phyloP scores from a whole-genome alignment of 2,797 vertebrate species.

The Pelobates cultripes region DNA sequence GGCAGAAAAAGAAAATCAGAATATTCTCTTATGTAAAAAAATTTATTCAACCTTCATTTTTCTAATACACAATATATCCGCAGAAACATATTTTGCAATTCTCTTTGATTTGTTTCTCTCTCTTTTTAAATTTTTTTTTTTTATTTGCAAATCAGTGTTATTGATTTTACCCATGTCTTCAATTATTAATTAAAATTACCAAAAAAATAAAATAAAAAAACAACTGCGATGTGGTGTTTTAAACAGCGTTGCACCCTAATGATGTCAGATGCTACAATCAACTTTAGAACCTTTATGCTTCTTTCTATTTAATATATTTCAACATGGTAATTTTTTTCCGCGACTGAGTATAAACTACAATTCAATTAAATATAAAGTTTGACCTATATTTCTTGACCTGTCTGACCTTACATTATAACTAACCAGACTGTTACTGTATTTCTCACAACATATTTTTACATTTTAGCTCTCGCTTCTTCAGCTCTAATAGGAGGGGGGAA shows the following conservation, averaged over 20 bases:
- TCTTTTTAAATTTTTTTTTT: background rate
- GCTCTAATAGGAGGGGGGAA: background rate
- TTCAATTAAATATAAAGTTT: conserved; percentile 62
- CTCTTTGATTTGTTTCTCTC: background rate
- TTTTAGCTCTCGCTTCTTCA: conserved; percentile 21
- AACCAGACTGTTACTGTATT: conserved; percentile 19
- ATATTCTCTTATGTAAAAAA: background rate
- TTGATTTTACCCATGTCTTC: conserved; percentile 63
- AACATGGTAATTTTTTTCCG: conserved; percentile 56
- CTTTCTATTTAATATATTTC: conserved; percentile 59
- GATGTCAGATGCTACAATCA: conserved; percentile 60
- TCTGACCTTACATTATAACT: conserved; percentile 45
- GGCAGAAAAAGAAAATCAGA: background rate
- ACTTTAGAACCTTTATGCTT: conserved; percentile 35
- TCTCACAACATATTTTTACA: conserved; percentile 33
- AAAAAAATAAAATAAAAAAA: background rate
- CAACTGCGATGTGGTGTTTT: too few species aligned
- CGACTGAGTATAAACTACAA: conserved; percentile 56
- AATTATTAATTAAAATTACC: conserved; percentile 63
- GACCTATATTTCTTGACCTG: conserved; percentile 56
- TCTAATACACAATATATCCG: conserved; percentile 15
- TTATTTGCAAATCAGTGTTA: conserved; percentile 45
- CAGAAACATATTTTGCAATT: background rate
- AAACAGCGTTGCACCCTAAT: conserved; percentile 53
- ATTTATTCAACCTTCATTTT: too few species aligned